phyloP scores from a whole-genome alignment of 2,888 invertebrate genomes.

The Idaea straminata region DNA sequence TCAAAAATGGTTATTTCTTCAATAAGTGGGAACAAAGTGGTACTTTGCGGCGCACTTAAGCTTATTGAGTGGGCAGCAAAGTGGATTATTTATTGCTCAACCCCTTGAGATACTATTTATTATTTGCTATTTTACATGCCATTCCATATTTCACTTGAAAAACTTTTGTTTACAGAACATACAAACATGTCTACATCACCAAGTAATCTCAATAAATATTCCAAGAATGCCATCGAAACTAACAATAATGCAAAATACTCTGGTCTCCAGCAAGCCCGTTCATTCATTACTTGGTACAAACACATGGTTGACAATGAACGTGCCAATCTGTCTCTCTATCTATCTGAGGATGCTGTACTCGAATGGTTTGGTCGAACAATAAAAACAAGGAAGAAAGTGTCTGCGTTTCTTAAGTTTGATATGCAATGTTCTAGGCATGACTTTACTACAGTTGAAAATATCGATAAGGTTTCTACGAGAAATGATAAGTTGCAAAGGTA shows the following conservation, averaged over 20 bases:
- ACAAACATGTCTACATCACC: slow-evolving; percentile 53
- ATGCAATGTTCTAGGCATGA: slow-evolving; percentile 76
- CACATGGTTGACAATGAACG: slow-evolving; percentile 74
- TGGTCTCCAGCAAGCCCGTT: slow-evolving; percentile 57
- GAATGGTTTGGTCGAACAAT: slow-evolving; percentile 84
- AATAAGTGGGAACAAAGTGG: too few species aligned
- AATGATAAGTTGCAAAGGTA: slow-evolving; percentile 53
- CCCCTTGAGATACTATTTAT: too few species aligned
- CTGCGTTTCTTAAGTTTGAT: slow-evolving; percentile 76
- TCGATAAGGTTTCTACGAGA: slow-evolving; percentile 56
- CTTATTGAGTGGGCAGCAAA: too few species aligned
- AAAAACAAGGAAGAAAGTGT: slow-evolving; percentile 79
- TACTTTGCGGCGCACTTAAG: too few species aligned
- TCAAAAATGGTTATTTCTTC: too few species aligned
- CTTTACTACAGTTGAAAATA: slow-evolving; percentile 67
- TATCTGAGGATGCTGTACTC: slow-evolving; percentile 75
- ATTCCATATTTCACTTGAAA: too few species aligned
- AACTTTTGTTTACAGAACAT: slow-evolving; percentile 32
- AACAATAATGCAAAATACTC: slow-evolving; percentile 48
- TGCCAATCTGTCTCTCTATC: slow-evolving; percentile 66
- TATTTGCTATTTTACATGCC: too few species aligned
- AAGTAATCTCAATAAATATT: slow-evolving; percentile 38
- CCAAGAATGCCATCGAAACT: slow-evolving; percentile 30
- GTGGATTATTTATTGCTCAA: too few species aligned
- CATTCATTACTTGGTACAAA: slow-evolving; percentile 71